Percentiles rank a stretch among this genome's conserved stretches.
Conservation (phyloP, 2,888 invertebrate genomes). For the Archips crataeganus region DNA sequence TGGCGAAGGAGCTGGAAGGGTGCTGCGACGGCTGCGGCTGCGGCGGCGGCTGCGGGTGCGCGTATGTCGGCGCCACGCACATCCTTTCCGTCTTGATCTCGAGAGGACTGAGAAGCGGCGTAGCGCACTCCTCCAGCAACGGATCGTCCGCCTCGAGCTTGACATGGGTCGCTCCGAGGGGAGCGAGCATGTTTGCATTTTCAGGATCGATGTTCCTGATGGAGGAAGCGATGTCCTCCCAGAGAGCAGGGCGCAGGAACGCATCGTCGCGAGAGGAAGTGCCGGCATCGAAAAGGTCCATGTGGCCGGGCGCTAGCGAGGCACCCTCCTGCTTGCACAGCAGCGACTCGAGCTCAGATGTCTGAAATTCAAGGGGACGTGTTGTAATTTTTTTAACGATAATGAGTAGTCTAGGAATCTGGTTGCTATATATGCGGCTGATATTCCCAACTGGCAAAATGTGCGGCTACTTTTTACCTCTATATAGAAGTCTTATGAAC, state of each 20-base stretch:
- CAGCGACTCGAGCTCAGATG: slow-evolving; percentile 92
- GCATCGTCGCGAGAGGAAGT: slow-evolving; percentile 91
- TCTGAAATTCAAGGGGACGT: slow-evolving; percentile 79
- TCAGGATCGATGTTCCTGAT: slow-evolving; percentile 96
- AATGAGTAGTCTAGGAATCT: background rate
- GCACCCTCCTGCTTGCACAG: slow-evolving; percentile 91
- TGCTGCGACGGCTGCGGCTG: slow-evolving; percentile 68
- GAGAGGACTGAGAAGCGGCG: slow-evolving; percentile 91
- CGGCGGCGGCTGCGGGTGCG: slow-evolving; percentile 59
- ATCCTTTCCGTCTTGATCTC: slow-evolving; percentile 92
- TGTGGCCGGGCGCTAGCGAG: slow-evolving; percentile 86
- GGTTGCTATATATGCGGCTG: background rate
- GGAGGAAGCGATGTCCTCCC: slow-evolving; percentile 97
- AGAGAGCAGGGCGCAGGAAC: slow-evolving; percentile 94
- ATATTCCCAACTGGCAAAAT: background rate
- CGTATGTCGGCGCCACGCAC: slow-evolving; percentile 85
- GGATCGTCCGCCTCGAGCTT: slow-evolving; percentile 91
- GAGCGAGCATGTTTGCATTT: slow-evolving; percentile 94
- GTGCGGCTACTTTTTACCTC: too few species aligned
- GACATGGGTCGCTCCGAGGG: slow-evolving; percentile 88
- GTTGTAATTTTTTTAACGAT: slow-evolving; percentile 15
- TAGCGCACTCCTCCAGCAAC: slow-evolving; percentile 87
- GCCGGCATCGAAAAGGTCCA: slow-evolving; percentile 84
- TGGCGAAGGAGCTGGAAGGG: slow-evolving; percentile 69
- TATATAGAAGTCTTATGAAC: too few species aligned